Base-by-base conservation (phyloP, 1,140 invertebrate genomes). In the Scaptomyza graminum region DNA sequence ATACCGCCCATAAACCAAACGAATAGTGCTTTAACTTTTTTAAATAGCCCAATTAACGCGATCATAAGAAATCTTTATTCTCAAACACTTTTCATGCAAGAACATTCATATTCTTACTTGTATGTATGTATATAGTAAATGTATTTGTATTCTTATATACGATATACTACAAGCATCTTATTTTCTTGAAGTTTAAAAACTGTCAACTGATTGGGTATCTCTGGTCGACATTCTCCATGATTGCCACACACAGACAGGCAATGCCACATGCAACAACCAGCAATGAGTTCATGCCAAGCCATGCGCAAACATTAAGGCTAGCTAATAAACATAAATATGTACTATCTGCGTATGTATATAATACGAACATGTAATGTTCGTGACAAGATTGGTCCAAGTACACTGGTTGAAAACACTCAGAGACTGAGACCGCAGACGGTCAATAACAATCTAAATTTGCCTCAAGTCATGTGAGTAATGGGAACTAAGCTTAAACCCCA, bases 361-460 rank as follows among this genome's bases (percentile, higher is more conserved):
- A 25, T 3, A 25, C 25, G 2, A 2, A 28, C 41, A 47, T 22
- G 51, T 75, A 44, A 16, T 1, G 57, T 79, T 81, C 79, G 79
- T 81, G 79, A 83, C 79, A 78, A 81, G 79, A 81, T 82, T 78
- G 66, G 74, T 69, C 79, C 79, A 82, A 82, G 78, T 68, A 64
- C 74, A 49, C 63, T 28, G 25, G 63, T n/a, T 5, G n/a, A 41
- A 41, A 41, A 41, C 3, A n/a, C 37, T 5, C 12, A 5, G 37
- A n/a, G 37, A n/a, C 12, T n/a, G 31, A 8, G 31, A 34, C 8
- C 31, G 31, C 31, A 34, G 2, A 34, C 31, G 31, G 31, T 34
- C 31, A 34, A 34, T 34, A 0, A 34, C 37, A 41, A n/a, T 41
- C 4, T 41, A n/a, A 41, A 41, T 5, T 41, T 3, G 37, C n/a